These are phyloP conservation scores for Drosophila heteroneura DNA, from an alignment of 2,888 invertebrate genomes.

Conservation along the genomic window DNA sequence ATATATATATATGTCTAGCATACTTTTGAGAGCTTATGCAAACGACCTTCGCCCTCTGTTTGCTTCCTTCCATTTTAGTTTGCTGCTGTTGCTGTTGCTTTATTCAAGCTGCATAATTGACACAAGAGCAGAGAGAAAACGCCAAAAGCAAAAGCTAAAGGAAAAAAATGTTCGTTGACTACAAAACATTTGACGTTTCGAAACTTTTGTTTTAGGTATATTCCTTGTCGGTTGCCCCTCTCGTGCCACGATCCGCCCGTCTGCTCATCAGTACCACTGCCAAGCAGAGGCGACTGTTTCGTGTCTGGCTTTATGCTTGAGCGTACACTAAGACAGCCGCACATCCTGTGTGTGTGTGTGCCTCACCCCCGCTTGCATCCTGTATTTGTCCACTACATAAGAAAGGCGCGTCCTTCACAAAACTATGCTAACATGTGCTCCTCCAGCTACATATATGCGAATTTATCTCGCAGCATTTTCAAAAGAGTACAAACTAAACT, in stretches of 20 bases:
- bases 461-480: conserved; percentile 28
- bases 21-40: conserved; percentile 62
- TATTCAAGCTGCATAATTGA: conserved; percentile 74
- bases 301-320: conserved; percentile 53
- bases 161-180: conserved; percentile 41
- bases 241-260: not conserved
- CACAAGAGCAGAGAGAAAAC: conserved; percentile 43
- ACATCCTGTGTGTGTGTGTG: conserved; percentile 55
- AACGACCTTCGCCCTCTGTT: conserved; percentile 66
- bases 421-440: conserved; percentile 56
- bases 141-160: conserved; percentile 28
- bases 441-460: conserved; percentile 14
- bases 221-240: not conserved
- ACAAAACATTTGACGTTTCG: conserved; percentile 72
- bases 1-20: conserved; percentile 46
- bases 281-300: conserved; percentile 13
- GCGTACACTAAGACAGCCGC: conserved; percentile 59
- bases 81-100: conserved; percentile 38
- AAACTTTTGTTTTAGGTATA: conserved; percentile 42
- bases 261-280: not conserved
- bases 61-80: conserved; percentile 18
- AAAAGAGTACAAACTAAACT: conserved; percentile 8
- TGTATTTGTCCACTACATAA: conserved; percentile 1
- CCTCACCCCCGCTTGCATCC: conserved; percentile 5
- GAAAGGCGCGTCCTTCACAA: conserved; percentile 48